These are phyloP conservation scores for Cantharis nigra DNA, from an alignment of 2,888 invertebrate species.

Conservation along the genomic window DNA sequence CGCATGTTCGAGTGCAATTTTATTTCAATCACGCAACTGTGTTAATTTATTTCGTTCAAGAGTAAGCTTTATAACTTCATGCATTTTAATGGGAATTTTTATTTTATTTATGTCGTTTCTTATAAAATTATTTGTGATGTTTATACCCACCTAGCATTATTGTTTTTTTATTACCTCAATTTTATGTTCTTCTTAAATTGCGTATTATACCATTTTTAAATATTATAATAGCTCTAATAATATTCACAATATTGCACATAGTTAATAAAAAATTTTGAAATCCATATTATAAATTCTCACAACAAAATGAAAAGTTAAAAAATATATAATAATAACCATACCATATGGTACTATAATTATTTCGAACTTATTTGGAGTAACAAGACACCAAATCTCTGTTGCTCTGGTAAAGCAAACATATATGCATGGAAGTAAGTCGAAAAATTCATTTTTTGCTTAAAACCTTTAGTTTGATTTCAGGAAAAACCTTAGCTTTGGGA, in stretches of 20 bases:
- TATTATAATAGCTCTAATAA: not conserved
- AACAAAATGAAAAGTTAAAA: too few species aligned
- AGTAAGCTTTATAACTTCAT: constrained; percentile 4
- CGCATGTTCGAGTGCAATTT: constrained; percentile 26
- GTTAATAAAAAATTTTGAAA: not conserved
- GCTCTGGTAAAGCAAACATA: too few species aligned
- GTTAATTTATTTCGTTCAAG: constrained; percentile 7
- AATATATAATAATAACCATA: too few species aligned
- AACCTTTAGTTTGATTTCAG: too few species aligned
- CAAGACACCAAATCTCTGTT: too few species aligned
- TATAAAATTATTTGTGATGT: not conserved
- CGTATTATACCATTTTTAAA: not conserved
- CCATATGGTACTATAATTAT: too few species aligned
- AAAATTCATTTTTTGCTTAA: too few species aligned
- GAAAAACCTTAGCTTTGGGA: too few species aligned
- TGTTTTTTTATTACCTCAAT: not conserved
- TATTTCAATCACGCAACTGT: constrained; percentile 24
- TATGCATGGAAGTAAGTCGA: too few species aligned
- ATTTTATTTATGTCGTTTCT: not conserved
- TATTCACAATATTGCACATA: not conserved
- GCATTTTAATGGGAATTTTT: constrained; percentile 4
- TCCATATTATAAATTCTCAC: too few species aligned
- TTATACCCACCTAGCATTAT: not conserved
- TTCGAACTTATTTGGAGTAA: too few species aligned
- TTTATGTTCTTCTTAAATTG: not conserved